Base-by-base conservation (phyloP, 2,888 invertebrate species). In the Formica aserva region DNA sequence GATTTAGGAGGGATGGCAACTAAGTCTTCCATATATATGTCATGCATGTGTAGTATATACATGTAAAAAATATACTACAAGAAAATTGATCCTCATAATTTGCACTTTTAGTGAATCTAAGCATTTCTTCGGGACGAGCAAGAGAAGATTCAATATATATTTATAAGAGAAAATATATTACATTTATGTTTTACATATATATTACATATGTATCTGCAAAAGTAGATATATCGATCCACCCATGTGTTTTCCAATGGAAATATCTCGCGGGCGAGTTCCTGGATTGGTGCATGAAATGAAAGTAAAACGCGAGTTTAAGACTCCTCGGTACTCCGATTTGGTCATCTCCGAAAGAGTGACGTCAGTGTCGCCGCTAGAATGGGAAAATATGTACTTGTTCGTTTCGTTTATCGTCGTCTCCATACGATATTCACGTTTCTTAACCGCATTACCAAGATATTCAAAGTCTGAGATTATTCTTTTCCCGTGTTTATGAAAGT, bases 291-390 rank as follows among this genome's bases (percentile, higher is more conserved):
- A 35, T 15, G 52, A 55, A 15, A 55, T 72, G 48, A 71, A 80
- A 72, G 72, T 80, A 72, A 71, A 80, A 60, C 45, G 60, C 60
- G 32, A 45, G 45, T 80, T 48, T 60, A 57, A 77, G 57, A 62
- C 13, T 45, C 22, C 32, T 67, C 22, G 55, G n/a, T 57, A 57
- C 45, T 78, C 48, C 60, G 78, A 62, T 60, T 71, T 78, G 78
- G 78, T 72, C 60, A 60, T 35, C 78, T 13, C 1, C 22, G 6
- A 55, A 67, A 76, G 32, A 45, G 15, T 80, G 78, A 80, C 72
- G 60, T 80, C 78, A 80, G 72, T 35, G 71, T 71, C 71, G 60
- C 35, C 35, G n/a, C 13, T 45, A 35, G 45, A 60, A 60, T 13
- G 15, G 45, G 15, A 45, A 78, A 71, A 60, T 60, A 72, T 80